Conservation (phyloP, 2,888 invertebrate species). For the Petrolisthes manimaculis region DNA sequence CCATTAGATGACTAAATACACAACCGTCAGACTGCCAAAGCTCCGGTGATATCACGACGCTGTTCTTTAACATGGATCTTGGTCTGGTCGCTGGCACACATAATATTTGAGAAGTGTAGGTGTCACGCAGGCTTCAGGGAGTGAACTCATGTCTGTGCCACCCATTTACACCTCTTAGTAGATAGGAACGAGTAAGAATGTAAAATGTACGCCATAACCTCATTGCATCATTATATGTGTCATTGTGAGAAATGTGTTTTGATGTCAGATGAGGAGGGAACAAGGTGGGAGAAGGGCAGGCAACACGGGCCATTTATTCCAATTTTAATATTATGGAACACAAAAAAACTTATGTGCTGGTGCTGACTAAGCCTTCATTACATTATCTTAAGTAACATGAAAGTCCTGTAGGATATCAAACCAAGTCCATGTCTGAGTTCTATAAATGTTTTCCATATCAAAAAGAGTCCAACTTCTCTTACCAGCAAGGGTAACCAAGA, state of each 20-base stretch:
- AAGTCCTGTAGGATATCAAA: conserved; percentile 36
- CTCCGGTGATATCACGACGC: too few relatives aligned
- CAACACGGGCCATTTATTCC: conserved; percentile 25
- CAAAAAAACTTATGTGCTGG: conserved; percentile 46
- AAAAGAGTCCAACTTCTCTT: conserved; percentile 48
- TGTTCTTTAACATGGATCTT: too few relatives aligned
- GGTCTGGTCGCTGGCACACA: too few relatives aligned
- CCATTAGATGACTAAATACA: not conserved
- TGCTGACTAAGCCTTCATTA: conserved; percentile 54
- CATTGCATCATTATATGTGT: conserved; percentile 6
- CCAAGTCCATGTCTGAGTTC: conserved; percentile 41
- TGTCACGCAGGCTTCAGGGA: conserved; percentile 18
- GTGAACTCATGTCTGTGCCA: conserved; percentile 15
- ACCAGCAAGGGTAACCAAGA: conserved; percentile 17
- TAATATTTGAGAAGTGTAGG: not conserved
- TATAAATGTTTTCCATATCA: conserved; percentile 59
- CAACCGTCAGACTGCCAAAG: too few relatives aligned
- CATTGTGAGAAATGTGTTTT: conserved; percentile 21
- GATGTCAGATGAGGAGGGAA: conserved; percentile 15
- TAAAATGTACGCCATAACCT: not conserved
- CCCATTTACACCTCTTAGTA: not conserved
- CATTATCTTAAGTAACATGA: conserved; percentile 23
- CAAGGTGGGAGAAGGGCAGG: conserved; percentile 6
- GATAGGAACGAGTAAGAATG: not conserved
- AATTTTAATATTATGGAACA: conserved; percentile 31